Evolutionary conservation across 2,113 vertebrate genomes (phyloP).

Genomic region (Pelecanus crispus): DNA sequence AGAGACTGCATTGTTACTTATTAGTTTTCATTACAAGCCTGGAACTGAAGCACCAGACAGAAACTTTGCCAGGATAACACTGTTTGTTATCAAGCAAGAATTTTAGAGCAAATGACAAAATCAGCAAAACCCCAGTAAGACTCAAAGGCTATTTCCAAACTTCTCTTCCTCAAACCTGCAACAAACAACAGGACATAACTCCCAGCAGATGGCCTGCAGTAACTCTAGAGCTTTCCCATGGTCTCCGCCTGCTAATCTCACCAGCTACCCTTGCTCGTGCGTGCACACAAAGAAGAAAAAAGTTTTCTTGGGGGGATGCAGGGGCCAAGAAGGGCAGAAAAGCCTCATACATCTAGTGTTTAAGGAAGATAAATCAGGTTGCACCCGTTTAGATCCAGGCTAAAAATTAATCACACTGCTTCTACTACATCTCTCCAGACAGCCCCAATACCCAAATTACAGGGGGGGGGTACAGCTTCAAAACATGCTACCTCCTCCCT

Average conservation of each 20-base stretch:
- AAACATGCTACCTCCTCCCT: background rate
- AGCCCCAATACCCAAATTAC: background rate
- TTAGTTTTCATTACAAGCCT: background rate
- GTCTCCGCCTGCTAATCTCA: background rate
- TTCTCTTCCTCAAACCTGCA: background rate
- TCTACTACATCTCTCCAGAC: background rate
- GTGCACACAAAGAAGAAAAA: background rate
- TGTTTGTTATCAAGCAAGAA: background rate
- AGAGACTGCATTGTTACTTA: background rate
- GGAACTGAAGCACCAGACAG: background rate
- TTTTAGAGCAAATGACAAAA: background rate
- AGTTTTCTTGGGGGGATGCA: background rate
- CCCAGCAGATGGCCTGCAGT: background rate
- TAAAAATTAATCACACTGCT: background rate
- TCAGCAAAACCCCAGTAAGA: background rate
- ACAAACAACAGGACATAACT: background rate
- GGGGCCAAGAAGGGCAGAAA: background rate
- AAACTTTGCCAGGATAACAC: background rate
- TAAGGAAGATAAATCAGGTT: slow-evolving; percentile 25
- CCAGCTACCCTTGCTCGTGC: background rate
- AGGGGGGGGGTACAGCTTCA: background rate
- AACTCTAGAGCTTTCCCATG: background rate
- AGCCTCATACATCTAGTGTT: background rate
- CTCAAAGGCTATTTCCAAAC: background rate
- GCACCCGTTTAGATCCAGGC: background rate